Evolutionary conservation across 2,888 invertebrate genomes (phyloP), one percentile per base, ranked within the genome.

Genomic region (Platypus cylindrus): DNA sequence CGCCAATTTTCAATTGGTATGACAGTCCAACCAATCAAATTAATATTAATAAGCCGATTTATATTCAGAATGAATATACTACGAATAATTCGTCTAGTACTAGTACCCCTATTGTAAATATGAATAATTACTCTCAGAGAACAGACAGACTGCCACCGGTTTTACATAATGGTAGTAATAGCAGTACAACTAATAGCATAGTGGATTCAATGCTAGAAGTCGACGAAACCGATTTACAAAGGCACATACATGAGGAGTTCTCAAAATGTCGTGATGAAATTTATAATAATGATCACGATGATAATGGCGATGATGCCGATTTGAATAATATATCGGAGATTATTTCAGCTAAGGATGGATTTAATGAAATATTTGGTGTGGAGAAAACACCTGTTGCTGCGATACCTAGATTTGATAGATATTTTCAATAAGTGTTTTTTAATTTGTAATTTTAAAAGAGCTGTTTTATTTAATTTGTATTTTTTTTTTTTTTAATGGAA

Each of bases 341-440:
- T n/a, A n/a, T n/a, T n/a, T n/a, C n/a, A n/a, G 57, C 55, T 45
- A 50, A 48, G 37, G 46, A 32, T 37, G 45, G 43, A 30, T 32
- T 30, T 7, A 34, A 35, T 12, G 34, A 29, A 17, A 25, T 36
- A 32, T 39, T 50, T 45, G 47, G 67, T 61, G 59, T 43, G 58
- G 51, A 52, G 59, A 63, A 48, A 57, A 60, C 43, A 56, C 46
- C 42, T 32, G 50, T 44, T 37, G 45, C 39, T 34, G 62, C 48
- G 26, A 53, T 51, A 25, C 51, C 56, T 43, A 67, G 69, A 43
- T 65, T 68, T 48, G 70, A 70, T 54, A 67, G 70, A 53, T 70
- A 70, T 59, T 71, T 71, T 60, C 67, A 68, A 50, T 69, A 56
- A 48, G 39, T 36, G 17, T 37, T 12, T 14, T 12, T n/a, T n/a